phyloP scores from a whole-genome alignment of 1,140 invertebrate species.

The Bombus superbus region DNA sequence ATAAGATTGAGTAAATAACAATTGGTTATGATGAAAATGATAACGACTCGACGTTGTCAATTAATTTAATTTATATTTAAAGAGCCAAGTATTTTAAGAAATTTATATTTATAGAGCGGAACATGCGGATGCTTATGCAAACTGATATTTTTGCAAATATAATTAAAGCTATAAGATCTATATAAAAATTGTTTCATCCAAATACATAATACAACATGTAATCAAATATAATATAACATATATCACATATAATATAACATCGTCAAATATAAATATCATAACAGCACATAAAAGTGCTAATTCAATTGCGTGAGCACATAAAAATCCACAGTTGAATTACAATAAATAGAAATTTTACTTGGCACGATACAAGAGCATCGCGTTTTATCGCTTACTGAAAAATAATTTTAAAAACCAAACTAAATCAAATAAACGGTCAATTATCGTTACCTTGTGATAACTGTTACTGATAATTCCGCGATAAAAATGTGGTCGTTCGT shows the following conservation, averaged over 20 bases:
- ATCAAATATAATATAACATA: too few species aligned
- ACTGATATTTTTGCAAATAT: not conserved
- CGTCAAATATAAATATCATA: not conserved
- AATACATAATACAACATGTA: too few species aligned
- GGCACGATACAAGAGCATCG: not conserved
- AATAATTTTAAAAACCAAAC: not conserved
- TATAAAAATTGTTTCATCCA: not conserved
- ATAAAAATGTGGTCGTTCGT: conserved; percentile 3
- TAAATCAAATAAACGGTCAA: not conserved
- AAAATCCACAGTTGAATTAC: not conserved
- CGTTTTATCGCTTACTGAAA: not conserved
- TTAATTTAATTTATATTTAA: not conserved
- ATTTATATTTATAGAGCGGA: not conserved
- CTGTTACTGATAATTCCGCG: conserved; percentile 16
- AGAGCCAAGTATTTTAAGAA: not conserved
- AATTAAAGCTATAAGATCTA: not conserved
- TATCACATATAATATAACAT: too few species aligned
- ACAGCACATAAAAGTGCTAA: too few species aligned
- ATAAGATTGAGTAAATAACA: not conserved
- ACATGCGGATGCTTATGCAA: not conserved
- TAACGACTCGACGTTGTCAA: not conserved
- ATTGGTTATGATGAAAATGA: not conserved
- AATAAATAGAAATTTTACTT: not conserved
- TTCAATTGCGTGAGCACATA: not conserved
- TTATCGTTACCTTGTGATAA: not conserved